Conservation (phyloP, 2,888 invertebrate genomes). For the Aphodius granarius region DNA sequence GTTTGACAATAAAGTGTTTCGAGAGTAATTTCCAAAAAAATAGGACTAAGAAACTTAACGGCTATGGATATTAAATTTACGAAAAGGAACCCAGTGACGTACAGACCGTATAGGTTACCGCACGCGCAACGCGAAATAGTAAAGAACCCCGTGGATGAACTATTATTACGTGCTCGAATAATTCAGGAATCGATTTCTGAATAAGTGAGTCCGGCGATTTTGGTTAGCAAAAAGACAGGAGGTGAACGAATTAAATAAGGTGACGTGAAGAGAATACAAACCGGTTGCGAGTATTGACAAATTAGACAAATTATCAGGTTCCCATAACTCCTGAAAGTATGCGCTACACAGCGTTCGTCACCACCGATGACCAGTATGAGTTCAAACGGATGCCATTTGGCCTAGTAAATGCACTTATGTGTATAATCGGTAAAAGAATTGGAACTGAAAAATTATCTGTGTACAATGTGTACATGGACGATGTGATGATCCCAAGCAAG, state of each 20-base stretch:
- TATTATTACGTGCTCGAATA: conserved; percentile 7
- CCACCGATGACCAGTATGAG: conserved; percentile 9
- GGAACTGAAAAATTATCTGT: not conserved
- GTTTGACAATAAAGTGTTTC: conserved; percentile 1
- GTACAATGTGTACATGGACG: conserved; percentile 14
- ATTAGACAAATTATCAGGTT: conserved; percentile 6
- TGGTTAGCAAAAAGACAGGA: conserved; percentile 16
- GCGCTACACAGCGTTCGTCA: conserved; percentile 3
- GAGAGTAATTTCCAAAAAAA: conserved; percentile 9
- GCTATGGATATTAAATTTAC: conserved; percentile 4
- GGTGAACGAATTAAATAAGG: conserved; percentile 8
- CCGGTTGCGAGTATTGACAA: conserved; percentile 3
- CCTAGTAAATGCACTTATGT: conserved; percentile 8
- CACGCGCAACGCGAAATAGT: conserved; percentile 28
- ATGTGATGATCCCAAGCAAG: conserved; percentile 9
- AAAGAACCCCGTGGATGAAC: conserved; percentile 28
- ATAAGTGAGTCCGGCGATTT: conserved; percentile 10
- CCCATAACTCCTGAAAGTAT: not conserved
- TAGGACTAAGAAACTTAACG: conserved; percentile 22
- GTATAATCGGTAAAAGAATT: not conserved
- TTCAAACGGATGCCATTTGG: conserved; percentile 6
- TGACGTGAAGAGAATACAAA: not conserved
- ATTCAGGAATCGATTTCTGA: conserved; percentile 13
- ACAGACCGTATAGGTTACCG: conserved; percentile 33
- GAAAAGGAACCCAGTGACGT: conserved; percentile 1